phyloP scores from a whole-genome alignment of 35 echinoderm and acorn worm species.

The Heliocidaris tuberculata region DNA sequence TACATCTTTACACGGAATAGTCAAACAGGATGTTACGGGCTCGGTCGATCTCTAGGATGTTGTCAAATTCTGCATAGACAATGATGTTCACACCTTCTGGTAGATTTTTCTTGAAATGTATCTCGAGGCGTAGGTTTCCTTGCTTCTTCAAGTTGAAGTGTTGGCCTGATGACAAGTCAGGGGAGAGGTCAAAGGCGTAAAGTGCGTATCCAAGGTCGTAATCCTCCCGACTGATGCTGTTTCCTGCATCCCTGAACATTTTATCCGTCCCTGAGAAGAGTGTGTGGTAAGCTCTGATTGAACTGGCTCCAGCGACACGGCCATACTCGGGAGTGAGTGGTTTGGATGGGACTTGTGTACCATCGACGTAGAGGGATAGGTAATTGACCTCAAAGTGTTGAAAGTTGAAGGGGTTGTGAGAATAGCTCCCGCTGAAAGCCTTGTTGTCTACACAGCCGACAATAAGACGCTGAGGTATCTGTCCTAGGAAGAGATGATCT shows the following conservation, averaged over 20 bases:
- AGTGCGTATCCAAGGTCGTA: constrained; percentile 70
- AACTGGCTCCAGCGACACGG: background rate
- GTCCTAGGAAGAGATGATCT: constrained; percentile 67
- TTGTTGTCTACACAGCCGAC: constrained; percentile 57
- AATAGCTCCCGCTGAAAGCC: constrained; percentile 43
- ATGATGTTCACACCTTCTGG: constrained; percentile 54
- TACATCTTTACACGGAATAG: constrained; percentile 50
- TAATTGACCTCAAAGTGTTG: constrained; percentile 39
- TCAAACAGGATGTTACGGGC: constrained; percentile 63
- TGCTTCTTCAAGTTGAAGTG: constrained; percentile 63
- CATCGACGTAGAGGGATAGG: constrained; percentile 55
- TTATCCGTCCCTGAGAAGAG: constrained; percentile 66
- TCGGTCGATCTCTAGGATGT: constrained; percentile 64
- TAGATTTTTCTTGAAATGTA: constrained; percentile 47
- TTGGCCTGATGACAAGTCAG: constrained; percentile 58
- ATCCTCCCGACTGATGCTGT: constrained; percentile 68
- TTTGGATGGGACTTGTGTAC: constrained; percentile 50
- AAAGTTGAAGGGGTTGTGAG: constrained; percentile 46
- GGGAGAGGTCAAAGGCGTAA: constrained; percentile 64
- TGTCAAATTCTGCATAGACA: constrained; percentile 73
- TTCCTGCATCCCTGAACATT: constrained; percentile 66
- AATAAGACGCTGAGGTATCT: constrained; percentile 59
- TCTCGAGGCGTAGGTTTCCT: constrained; percentile 65
- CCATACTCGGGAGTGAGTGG: background rate
- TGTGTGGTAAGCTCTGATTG: constrained; percentile 51